These are phyloP conservation scores for Pocillopora grandis DNA, from an alignment of 92 coral and sea anemone genomes.

Conservation along the genomic window DNA sequence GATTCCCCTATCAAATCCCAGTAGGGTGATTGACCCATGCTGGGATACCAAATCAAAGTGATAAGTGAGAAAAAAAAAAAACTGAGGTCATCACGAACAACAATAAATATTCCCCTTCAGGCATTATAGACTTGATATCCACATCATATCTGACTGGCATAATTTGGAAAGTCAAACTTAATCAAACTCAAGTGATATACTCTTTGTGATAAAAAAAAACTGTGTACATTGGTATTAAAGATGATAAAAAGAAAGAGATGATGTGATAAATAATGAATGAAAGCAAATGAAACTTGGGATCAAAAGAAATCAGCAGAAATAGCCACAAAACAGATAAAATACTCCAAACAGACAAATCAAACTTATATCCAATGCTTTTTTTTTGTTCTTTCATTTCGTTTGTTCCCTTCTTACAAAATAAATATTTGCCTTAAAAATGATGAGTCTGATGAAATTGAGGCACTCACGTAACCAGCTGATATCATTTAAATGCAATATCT, in stretches of 20 bases:
- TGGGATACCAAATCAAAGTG: background rate
- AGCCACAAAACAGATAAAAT: background rate
- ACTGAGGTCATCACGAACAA: background rate
- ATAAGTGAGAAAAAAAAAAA: background rate
- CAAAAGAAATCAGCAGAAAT: background rate
- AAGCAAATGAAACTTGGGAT: slow-evolving; percentile 1
- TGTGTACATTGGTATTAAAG: background rate
- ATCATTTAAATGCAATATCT: background rate
- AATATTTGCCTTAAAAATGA: background rate
- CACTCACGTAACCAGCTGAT: too few species aligned
- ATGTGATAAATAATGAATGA: slow-evolving; percentile 9
- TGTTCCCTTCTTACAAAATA: background rate
- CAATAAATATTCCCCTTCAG: background rate
- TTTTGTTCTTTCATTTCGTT: too few species aligned
- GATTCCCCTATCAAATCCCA: background rate
- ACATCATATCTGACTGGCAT: background rate
- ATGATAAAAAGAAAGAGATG: slow-evolving; percentile 9
- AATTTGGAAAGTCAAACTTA: background rate
- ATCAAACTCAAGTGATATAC: background rate
- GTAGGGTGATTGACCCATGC: slow-evolving; percentile 13
- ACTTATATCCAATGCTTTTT: too few species aligned
- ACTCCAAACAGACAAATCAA: background rate
- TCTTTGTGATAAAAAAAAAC: slow-evolving; percentile 23
- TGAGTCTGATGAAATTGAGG: background rate
- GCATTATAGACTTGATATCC: background rate